phyloP scores from a whole-genome alignment of 1,140 invertebrate species.

The Latrodectus geometricus region DNA sequence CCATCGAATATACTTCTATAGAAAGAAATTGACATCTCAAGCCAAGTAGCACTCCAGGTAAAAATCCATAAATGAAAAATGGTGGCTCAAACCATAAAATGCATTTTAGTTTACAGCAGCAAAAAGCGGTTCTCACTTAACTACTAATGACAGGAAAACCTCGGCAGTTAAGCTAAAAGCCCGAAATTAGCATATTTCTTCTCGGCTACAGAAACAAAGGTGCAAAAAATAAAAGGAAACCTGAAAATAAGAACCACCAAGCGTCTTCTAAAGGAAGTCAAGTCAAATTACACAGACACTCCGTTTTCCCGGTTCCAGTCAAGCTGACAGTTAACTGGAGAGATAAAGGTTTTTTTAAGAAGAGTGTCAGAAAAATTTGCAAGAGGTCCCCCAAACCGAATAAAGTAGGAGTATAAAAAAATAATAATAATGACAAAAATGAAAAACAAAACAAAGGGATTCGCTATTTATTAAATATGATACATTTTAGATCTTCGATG shows the following conservation, averaged over 20 bases:
- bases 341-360: slow-evolving; percentile 30
- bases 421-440: not conserved
- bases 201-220: not conserved
- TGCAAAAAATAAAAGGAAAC: slow-evolving; percentile 6
- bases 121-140: not conserved
- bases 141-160: not conserved
- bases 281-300: slow-evolving; percentile 46
- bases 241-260: slow-evolving; percentile 16
- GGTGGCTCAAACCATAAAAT: not conserved
- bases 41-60: no score
- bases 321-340: slow-evolving; percentile 46
- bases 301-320: slow-evolving; percentile 21
- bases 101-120: not conserved
- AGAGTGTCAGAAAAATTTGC: slow-evolving; percentile 36
- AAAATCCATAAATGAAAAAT: not conserved
- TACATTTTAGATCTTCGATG: no score
- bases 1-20: no score
- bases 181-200: slow-evolving; percentile 34
- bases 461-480: slow-evolving; percentile 54
- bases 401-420: slow-evolving; percentile 7
- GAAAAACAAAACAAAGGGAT: slow-evolving; percentile 32
- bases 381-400: slow-evolving; percentile 7
- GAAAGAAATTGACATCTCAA: no score
- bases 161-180: slow-evolving; percentile 31
- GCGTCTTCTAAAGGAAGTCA: slow-evolving; percentile 31